phyloP scores from a whole-genome alignment of 2,797 vertebrate genomes.

The Hydrophis major region DNA sequence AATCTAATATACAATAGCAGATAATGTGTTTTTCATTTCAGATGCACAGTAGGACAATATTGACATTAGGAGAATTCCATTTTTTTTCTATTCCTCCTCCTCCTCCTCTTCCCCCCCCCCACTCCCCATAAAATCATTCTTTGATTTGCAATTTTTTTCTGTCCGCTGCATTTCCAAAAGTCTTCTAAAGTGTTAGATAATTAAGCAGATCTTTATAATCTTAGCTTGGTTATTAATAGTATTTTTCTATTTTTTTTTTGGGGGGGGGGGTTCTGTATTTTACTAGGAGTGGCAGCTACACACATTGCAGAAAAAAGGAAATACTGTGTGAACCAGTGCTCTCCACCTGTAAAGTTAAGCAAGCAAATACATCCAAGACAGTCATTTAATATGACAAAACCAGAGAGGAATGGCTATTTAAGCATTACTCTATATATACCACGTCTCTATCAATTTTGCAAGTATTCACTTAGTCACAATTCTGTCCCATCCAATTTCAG shows the following conservation, averaged over 20 bases:
- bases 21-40: neutral
- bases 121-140: neutral
- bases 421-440: neutral
- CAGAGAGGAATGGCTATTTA: neutral
- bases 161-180: neutral
- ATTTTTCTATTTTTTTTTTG: neutral
- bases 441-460: neutral
- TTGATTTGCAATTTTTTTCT: neutral
- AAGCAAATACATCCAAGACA: neutral
- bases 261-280: neutral
- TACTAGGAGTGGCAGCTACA: neutral
- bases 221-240: neutral
- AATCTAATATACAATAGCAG: neutral
- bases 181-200: neutral
- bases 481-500: neutral
- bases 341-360: neutral
- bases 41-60: neutral
- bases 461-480: neutral
- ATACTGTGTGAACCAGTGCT: neutral
- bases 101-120: neutral
- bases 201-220: conserved; percentile 15
- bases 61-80: neutral
- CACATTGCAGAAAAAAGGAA: neutral
- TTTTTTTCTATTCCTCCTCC: neutral
- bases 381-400: neutral